Conservation (phyloP, 2,113 vertebrate species). For the Takifugu flavidus region DNA sequence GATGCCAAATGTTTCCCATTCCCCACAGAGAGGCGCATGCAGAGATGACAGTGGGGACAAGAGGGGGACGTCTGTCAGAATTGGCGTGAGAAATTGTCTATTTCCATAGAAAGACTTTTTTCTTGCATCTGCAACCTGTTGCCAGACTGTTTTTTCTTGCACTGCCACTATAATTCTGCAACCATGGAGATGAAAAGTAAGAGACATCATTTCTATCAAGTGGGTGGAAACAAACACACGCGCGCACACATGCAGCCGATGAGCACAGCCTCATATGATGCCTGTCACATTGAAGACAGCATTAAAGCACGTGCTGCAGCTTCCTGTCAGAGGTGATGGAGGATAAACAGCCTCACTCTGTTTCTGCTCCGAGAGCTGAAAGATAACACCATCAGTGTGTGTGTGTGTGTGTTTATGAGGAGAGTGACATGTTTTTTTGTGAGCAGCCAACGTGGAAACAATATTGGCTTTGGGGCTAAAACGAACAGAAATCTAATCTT, state of each 20-base stretch:
- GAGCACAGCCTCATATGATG: conserved; percentile 47
- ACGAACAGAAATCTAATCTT: conserved; percentile 33
- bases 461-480: conserved; percentile 16
- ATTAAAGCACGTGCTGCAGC: conserved; percentile 13
- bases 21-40: conserved; percentile 44
- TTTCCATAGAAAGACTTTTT: conserved; percentile 3
- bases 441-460: conserved; percentile 14
- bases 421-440: conserved; percentile 11
- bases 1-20: conserved; percentile 73
- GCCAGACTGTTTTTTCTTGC: conserved; percentile 42
- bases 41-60: background rate
- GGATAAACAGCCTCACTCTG: background rate
- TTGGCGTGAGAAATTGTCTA: too few species aligned
- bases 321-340: background rate
- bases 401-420: background rate
- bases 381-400: background rate
- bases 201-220: conserved; percentile 48
- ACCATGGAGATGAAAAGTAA: conserved; percentile 70
- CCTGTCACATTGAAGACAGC: conserved; percentile 42
- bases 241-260: conserved; percentile 24
- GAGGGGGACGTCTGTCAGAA: too few species aligned
- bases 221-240: conserved; percentile 38
- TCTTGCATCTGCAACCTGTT: conserved; percentile 52
- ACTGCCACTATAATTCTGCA: conserved; percentile 55
- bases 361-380: conserved; percentile 1